A percentile compares a stretch with the other conserved stretches of the same genome.
Evolutionary conservation across 2,888 invertebrate genomes (phyloP).

Genomic region (Leucozona laternaria): DNA sequence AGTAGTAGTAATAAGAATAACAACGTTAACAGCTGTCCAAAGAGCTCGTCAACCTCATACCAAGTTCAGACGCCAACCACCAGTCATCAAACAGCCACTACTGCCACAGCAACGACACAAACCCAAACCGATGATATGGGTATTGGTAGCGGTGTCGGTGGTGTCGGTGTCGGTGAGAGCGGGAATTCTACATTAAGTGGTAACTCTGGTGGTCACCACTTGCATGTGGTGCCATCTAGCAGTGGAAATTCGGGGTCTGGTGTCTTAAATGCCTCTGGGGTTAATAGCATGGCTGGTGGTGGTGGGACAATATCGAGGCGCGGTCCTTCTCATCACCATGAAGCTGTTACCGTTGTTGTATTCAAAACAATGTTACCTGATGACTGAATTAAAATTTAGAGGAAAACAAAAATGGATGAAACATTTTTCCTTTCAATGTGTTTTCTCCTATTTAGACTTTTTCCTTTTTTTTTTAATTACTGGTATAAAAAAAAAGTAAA

Average conservation of each 20-base stretch:
- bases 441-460: conserved; percentile 37
- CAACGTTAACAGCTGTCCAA: conserved; percentile 76
- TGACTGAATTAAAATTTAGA: conserved; percentile 82
- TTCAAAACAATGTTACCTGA: conserved; percentile 85
- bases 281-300: conserved; percentile 56
- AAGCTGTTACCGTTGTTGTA: conserved; percentile 84
- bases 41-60: conserved; percentile 62
- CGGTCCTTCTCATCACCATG: conserved; percentile 78
- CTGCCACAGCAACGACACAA: conserved; percentile 81
- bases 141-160: conserved; percentile 3
- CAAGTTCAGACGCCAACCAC: conserved; percentile 76
- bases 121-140: conserved; percentile 82
- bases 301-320: conserved; percentile 53
- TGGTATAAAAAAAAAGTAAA: conserved; percentile 25
- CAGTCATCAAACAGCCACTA: conserved; percentile 63
- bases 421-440: conserved; percentile 15
- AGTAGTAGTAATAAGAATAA: conserved; percentile 74
- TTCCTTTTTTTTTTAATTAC: conserved; percentile 37
- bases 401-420: conserved; percentile 15
- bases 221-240: conserved; percentile 59
- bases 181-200: conserved; percentile 15
- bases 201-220: conserved; percentile 35
- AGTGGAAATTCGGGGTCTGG: conserved; percentile 51
- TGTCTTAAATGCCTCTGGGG: conserved; percentile 37
- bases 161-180: conserved; percentile 5